Base-by-base conservation (phyloP, 2,888 invertebrate species). In the Coleophora flavipennella region DNA sequence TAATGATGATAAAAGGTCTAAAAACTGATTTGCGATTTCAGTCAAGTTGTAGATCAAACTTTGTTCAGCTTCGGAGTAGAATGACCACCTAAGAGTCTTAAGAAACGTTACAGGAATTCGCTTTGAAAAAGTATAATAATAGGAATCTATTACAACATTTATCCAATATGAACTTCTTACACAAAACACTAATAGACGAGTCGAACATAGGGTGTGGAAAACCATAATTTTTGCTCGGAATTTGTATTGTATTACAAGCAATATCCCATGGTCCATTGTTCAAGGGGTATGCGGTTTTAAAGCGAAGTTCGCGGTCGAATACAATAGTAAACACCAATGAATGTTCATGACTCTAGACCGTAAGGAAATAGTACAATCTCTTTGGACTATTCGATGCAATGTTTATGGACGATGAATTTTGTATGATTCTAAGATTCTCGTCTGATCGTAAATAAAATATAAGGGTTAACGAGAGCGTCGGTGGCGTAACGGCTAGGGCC, bases 191-290 rank as follows among this genome's bases (percentile, higher is more conserved):
- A 65, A 67, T 66, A 62, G 59, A 63, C 61, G 63, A 57, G 57
- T 50, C 50, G 55, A 48, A 48, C 45, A 58, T 57, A 56, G 53
- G 61, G 62, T 59, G 61, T 61, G 63, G 69, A 75, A 71, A 71
- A 67, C 65, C 69, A 71, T 76, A 72, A 76, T 79, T 74, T 72
- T 56, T 56, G 61, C 50, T 49, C 46, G 68, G 71, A 73, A 73
- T 79, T 67, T 62, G 65, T 72, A 74, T 77, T 75, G 76, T 71
- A 62, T 62, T 62, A 56, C 60, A 56, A 55, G 62, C 50, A 47
- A 57, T 68, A 66, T 60, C 60, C 67, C 59, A 59, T 62, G 46
- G 53, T 50, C 59, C 61, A 72, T 76, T 78, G 78, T 76, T 65
- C 62, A 58, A 59, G 52, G 54, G 57, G 49, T 53, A 55, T 58